A percentile compares a stretch with the other conserved stretches of the same genome.
These are phyloP conservation scores for Megalurothrips usitatus DNA, from an alignment of 2,888 invertebrate genomes.

Conservation along the genomic window DNA sequence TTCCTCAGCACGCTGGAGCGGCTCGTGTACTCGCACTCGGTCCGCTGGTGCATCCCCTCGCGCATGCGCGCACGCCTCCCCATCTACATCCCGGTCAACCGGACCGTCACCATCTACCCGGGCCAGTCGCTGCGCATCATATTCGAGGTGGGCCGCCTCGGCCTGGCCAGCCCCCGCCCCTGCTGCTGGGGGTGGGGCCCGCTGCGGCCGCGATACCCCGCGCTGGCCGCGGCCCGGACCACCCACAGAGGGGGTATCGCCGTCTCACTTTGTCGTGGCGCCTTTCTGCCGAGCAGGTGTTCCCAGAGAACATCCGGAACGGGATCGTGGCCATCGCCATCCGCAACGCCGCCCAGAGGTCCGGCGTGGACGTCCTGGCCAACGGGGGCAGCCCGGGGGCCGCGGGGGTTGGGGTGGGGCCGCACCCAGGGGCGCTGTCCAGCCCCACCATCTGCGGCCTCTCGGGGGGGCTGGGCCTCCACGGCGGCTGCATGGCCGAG, in stretches of 20 bases:
- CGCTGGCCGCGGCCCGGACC: background rate
- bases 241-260: background rate
- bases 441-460: background rate
- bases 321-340: conserved; percentile 9
- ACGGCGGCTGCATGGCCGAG: conserved; percentile 2
- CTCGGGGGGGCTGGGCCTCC: background rate
- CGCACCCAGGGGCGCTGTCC: background rate
- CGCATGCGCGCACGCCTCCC: background rate
- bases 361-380: background rate
- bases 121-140: conserved; percentile 23
- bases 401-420: background rate
- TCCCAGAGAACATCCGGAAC: conserved; percentile 12
- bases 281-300: background rate
- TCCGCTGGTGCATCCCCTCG: conserved; percentile 7
- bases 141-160: background rate
- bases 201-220: too few species aligned
- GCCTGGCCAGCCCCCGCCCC: too few species aligned
- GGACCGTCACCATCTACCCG: conserved; percentile 2
- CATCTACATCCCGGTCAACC: conserved; percentile 1
- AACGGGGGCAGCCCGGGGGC: background rate
- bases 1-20: conserved; percentile 53
- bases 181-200: too few species aligned
- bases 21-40: conserved; percentile 45
- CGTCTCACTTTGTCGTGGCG: background rate
- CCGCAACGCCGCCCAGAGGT: conserved; percentile 11